Evolutionary conservation across 2,888 invertebrate genomes (phyloP), one percentile per base, ranked within the genome.

Genomic region (Oeneis ivallda): DNA sequence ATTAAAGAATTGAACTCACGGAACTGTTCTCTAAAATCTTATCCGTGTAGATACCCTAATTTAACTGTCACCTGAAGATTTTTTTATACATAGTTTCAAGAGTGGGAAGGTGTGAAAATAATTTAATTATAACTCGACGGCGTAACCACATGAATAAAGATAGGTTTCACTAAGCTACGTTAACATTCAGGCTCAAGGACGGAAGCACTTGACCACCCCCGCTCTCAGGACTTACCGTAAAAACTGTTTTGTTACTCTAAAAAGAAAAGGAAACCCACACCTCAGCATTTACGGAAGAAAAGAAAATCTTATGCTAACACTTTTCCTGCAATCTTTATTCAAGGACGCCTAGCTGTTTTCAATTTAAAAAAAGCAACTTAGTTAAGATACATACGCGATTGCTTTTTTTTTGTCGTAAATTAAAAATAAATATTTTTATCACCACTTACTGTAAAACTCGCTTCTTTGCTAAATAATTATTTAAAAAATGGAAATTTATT

Each of bases 161-260:
- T 70, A 70, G 65, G 70, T 70, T 70, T 61, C 49, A 66, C 67
- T 70, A 70, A 70, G 70, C 70, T 68, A 68, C 61, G 70, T 70
- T 70, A 70, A 70, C 70, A 67, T 67, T 67, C 68, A 68, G 62
- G 68, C 61, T 64, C 61, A 64, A 68, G 65, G 56, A 64, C 68
- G 70, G 67, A 70, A 70, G 17, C 62, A 70, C 70, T 70, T 65
- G 70, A 70, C 70, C 68, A 66, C 67, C 70, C 70, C 65, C 54
- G 66, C 66, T 63, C 66, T 66, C 57, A 50, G 45, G 52, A 45
- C 52, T 34, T 62, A 58, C 68, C 66, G 66, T 66, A 58, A 65
- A 66, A 69, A 70, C 67, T 65, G 68, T 68, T 68, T 65, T 70
- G 60, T 70, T 70, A 64, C 64, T 65, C 65, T 67, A 65, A 70